These are phyloP conservation scores for Thinocorus orbignyianus DNA, from an alignment of 2,113 vertebrate species.

Conservation along the genomic window DNA sequence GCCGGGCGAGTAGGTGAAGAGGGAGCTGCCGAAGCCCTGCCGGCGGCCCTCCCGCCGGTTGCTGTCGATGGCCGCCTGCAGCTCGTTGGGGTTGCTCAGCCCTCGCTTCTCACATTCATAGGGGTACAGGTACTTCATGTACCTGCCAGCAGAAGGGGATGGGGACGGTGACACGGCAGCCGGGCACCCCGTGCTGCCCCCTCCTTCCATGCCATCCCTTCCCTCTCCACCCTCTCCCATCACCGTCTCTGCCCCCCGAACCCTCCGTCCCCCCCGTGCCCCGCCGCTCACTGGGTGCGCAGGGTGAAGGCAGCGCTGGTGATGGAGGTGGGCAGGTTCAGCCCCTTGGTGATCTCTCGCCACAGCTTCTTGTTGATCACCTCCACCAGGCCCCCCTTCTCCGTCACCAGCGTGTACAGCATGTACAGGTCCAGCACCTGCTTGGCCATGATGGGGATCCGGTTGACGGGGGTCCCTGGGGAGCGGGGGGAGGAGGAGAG, in stretches of 20 bases:
- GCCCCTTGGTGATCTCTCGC: constrained; percentile 97
- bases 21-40: constrained; percentile 89
- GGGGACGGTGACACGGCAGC: fast-evolving
- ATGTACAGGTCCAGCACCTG: constrained; percentile 97
- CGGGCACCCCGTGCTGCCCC: fast-evolving
- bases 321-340: constrained; percentile 97
- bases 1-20: constrained; percentile 91
- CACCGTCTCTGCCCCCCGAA: fast-evolving
- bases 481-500: neutral
- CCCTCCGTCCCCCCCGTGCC: neutral
- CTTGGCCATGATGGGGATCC: constrained; percentile 99
- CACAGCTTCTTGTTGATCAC: constrained; percentile 99
- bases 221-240: neutral
- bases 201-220: neutral
- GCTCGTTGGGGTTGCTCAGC: constrained; percentile 94
- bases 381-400: constrained; percentile 96
- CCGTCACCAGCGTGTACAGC: constrained; percentile 94
- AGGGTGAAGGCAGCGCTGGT: constrained; percentile 98
- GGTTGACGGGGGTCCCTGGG: constrained; percentile 93
- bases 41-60: constrained; percentile 92
- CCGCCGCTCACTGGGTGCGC: constrained; percentile 89
- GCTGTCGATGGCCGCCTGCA: constrained; percentile 96
- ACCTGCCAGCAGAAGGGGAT: constrained; percentile 68
- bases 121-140: constrained; percentile 99
- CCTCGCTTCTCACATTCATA: constrained; percentile 95